phyloP scores from a whole-genome alignment of 2,113 vertebrate genomes.

The Trachemys scripta region DNA sequence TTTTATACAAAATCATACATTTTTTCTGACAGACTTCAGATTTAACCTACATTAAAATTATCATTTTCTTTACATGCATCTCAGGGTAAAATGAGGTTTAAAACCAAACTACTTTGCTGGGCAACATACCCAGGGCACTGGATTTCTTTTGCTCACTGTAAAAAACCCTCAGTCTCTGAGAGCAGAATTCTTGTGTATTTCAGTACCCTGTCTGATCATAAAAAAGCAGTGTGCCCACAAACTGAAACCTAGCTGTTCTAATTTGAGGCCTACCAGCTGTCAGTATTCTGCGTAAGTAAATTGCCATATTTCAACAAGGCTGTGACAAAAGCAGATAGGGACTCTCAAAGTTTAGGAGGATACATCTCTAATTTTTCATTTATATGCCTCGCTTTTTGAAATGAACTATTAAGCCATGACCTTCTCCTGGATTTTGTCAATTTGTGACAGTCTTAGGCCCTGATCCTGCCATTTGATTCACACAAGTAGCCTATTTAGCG shows the following conservation, averaged over 20 bases:
- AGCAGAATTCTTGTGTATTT: accelerated
- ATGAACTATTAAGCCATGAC: background rate
- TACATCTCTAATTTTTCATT: background rate
- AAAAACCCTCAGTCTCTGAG: accelerated
- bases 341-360: background rate
- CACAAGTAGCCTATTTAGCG: background rate
- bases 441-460: background rate
- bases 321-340: background rate
- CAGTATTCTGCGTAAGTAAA: background rate
- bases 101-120: background rate
- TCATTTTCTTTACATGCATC: background rate
- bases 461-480: background rate
- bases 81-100: background rate
- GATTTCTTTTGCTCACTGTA: background rate
- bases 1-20: background rate
- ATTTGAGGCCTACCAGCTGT: background rate
- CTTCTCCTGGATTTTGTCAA: background rate
- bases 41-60: background rate
- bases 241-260: background rate
- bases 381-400: background rate
- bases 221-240: background rate
- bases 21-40: background rate
- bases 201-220: background rate
- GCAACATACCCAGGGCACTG: background rate
- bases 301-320: background rate